Conservation (phyloP, 2,888 invertebrate genomes). For the Adela reaumurella region DNA sequence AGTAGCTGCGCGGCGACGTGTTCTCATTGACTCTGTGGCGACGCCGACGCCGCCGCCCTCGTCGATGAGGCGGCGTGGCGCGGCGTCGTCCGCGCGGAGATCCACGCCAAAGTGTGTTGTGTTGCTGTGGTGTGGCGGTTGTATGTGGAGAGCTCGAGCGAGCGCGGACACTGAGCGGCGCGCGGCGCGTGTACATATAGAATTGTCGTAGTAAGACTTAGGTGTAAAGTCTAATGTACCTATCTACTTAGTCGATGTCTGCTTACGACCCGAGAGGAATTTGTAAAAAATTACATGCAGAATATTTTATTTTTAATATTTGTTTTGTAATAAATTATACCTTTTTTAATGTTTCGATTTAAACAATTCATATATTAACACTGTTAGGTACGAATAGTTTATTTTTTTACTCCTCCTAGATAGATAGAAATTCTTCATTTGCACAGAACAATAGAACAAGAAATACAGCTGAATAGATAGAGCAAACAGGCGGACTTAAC, state of each 20-base stretch:
- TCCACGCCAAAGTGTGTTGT: too few relatives aligned
- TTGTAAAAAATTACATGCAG: background rate
- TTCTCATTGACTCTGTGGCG: constrained; percentile 15
- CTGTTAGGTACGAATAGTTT: too few relatives aligned
- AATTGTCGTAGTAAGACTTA: background rate
- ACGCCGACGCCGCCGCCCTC: constrained; percentile 32
- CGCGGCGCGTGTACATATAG: background rate
- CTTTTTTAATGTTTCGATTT: background rate
- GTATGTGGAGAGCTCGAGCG: too few relatives aligned
- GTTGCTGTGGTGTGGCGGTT: too few relatives aligned
- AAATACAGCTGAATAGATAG: too few relatives aligned
- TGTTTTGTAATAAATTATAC: background rate
- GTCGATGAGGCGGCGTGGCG: constrained; percentile 45
- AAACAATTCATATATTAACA: too few relatives aligned
- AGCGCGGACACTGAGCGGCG: background rate
- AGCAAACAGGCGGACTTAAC: too few relatives aligned
- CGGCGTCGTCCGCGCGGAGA: background rate
- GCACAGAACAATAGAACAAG: too few relatives aligned
- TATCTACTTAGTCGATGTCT: background rate
- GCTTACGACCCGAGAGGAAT: background rate
- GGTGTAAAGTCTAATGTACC: background rate
- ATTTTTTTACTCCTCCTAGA: too few relatives aligned
- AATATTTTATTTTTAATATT: background rate
- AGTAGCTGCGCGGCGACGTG: constrained; percentile 18
- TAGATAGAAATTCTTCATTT: too few relatives aligned